Base-by-base conservation (phyloP, 2,113 vertebrate genomes). In the Sterna hirundo region DNA sequence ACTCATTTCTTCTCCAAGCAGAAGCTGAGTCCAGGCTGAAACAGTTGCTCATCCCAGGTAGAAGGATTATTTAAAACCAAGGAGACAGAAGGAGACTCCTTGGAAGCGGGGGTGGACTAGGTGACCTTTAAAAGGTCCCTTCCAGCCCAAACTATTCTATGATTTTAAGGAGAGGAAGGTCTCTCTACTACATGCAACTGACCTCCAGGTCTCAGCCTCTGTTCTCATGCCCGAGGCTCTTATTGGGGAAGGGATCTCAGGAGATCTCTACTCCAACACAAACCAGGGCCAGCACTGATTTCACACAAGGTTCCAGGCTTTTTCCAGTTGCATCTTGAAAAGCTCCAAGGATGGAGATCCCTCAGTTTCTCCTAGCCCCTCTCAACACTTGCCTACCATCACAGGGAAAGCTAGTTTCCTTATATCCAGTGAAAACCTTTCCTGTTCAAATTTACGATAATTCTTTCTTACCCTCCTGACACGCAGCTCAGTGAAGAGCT, bases 101-200 rank as follows among this genome's bases (percentile, higher is more conserved):
- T 65, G 62, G 17, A 64, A 42, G 62, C 5, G 27, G 38, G 16
- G 38, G 10, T 65, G 38, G 6, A 30, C 38, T 65, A 65, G 6
- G 30, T 21, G 38, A 30, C 62, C 27, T 65, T 65, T 65, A 30
- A 42, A 42, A 42, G 18, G 17, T 20, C 27, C 62, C 38, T 42
- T 14, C 27, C 27, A 42, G 29, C 38, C 62, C 38, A 42, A 42
- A 30, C 38, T 42, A 30, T 42, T 65, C 16, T 40, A 29, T 40
- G 36, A 64, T 64, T 64, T 38, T 64, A 40, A 40, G 42, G 10
- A 58, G 51, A 70, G 11, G 25, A 57, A 40, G 4, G 27, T 22
- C 4, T 5, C 3, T 16, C 51, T 79, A 58, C 58, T 72, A 21
- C 78, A n/a, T 2, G 0, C 47, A 68, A 5, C 6, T 7, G 4